Percentiles rank a stretch among this genome's conserved stretches.
These are phyloP conservation scores for Epizoanthus scotinus DNA, from an alignment of 92 coral and sea anemone species.

Conservation along the genomic window DNA sequence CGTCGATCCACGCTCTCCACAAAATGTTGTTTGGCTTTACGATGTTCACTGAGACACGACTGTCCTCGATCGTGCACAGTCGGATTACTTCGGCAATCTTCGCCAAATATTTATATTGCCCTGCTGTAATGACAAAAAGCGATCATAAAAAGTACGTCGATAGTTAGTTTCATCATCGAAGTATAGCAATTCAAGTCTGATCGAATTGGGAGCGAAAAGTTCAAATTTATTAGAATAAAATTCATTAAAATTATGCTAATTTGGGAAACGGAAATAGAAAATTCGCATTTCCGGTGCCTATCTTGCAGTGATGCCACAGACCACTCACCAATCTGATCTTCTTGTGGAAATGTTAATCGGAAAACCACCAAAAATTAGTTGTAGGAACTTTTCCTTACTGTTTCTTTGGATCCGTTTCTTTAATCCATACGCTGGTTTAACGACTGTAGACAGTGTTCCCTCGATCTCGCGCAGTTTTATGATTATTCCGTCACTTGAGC, in stretches of 20 bases:
- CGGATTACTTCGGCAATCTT: constrained; percentile 5
- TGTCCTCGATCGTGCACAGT: constrained; percentile 8
- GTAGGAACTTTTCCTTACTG: background rate
- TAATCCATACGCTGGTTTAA: no score
- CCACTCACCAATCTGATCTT: no score
- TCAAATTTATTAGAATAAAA: constrained; percentile 1
- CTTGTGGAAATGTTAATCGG: constrained; percentile 3
- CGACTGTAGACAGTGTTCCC: no score
- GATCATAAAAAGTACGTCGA: background rate
- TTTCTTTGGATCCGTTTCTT: no score
- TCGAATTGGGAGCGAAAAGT: constrained; percentile 8
- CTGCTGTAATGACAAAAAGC: background rate
- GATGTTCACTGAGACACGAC: background rate
- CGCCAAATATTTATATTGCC: constrained; percentile 26
- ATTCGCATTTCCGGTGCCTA: constrained; percentile 1
- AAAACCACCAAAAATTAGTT: constrained; percentile 10
- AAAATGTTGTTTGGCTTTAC: constrained; percentile 6
- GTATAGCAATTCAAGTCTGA: background rate
- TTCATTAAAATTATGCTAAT: constrained; percentile 32
- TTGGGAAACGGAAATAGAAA: background rate
- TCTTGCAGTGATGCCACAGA: constrained; percentile 18
- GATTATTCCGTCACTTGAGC: no score
- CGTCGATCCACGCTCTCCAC: background rate
- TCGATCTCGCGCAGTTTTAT: no score
- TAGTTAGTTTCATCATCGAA: constrained; percentile 10